Conservation (phyloP, 92 coral and sea anemone species). For the Montipora capitata region DNA sequence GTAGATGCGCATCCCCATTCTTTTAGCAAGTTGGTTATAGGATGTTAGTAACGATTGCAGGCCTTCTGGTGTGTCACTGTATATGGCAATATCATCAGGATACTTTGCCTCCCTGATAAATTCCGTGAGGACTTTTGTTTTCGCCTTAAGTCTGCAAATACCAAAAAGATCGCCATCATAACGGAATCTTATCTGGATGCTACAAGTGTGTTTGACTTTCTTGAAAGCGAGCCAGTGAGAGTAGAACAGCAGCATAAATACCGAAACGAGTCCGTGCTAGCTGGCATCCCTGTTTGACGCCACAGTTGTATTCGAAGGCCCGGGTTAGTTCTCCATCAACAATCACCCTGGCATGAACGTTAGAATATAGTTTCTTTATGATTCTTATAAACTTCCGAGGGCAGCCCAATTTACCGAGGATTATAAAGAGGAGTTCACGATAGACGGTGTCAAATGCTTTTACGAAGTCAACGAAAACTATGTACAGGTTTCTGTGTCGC, state of each 20-base stretch:
- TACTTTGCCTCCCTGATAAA: conserved; percentile 41
- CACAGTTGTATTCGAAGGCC: no score
- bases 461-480: conserved; percentile 49
- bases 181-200: no score
- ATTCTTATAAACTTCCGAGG: no score
- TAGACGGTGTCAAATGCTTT: conserved; percentile 16
- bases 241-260: conserved; percentile 24
- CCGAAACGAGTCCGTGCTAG: conserved; percentile 10
- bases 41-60: conserved; percentile 12
- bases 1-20: conserved; percentile 43
- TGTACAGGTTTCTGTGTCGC: background rate
- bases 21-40: conserved; percentile 32
- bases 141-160: no score
- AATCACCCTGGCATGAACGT: background rate
- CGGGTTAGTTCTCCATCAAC: no score
- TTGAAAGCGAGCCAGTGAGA: no score
- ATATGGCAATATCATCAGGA: conserved; percentile 39
- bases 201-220: no score
- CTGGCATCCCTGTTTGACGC: background rate
- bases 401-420: no score
- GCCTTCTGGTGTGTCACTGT: conserved; percentile 33
- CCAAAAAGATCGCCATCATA: background rate
- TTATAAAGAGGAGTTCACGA: no score
- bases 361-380: background rate
- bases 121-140: conserved; percentile 25